Conservation (phyloP, 53 echinoderm and acorn worm genomes). For the Holothuria scabra region DNA sequence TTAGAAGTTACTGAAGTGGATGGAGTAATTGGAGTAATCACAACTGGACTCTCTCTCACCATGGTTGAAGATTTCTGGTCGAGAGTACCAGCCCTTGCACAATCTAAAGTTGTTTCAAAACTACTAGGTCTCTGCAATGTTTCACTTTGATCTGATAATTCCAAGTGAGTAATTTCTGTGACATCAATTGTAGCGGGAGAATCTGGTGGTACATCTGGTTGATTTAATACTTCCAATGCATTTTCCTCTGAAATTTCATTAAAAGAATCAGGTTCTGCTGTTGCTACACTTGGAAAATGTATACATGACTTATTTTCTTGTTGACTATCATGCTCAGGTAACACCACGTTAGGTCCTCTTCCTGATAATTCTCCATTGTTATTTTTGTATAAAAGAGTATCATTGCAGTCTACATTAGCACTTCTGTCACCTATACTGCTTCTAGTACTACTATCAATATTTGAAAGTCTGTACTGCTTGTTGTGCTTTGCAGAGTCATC, state of each 20-base stretch:
- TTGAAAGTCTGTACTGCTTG: slow-evolving; percentile 2
- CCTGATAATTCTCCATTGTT: slow-evolving; percentile 30
- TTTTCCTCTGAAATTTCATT: background rate
- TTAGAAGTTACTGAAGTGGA: slow-evolving; percentile 18
- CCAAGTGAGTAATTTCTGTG: slow-evolving; percentile 50
- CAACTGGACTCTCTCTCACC: slow-evolving; percentile 35
- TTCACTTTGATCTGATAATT: slow-evolving; percentile 28
- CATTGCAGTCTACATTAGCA: background rate
- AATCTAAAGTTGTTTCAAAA: slow-evolving; percentile 45
- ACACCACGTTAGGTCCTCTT: background rate
- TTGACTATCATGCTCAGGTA: background rate
- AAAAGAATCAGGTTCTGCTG: background rate
- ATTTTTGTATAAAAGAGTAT: background rate
- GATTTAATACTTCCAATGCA: slow-evolving; percentile 9
- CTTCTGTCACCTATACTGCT: background rate
- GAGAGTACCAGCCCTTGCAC: slow-evolving; percentile 18
- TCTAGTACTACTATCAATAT: no score
- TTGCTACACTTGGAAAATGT: background rate
- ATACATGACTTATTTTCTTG: background rate
- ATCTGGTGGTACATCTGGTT: background rate
- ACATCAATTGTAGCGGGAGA: slow-evolving; percentile 67
- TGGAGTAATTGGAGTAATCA: slow-evolving; percentile 39
- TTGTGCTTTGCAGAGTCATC: background rate
- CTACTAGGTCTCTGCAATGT: slow-evolving; percentile 32
- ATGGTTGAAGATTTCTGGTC: slow-evolving; percentile 22